phyloP scores from a whole-genome alignment of 53 echinoderm and acorn worm species.

The Apostichopus leukothele region DNA sequence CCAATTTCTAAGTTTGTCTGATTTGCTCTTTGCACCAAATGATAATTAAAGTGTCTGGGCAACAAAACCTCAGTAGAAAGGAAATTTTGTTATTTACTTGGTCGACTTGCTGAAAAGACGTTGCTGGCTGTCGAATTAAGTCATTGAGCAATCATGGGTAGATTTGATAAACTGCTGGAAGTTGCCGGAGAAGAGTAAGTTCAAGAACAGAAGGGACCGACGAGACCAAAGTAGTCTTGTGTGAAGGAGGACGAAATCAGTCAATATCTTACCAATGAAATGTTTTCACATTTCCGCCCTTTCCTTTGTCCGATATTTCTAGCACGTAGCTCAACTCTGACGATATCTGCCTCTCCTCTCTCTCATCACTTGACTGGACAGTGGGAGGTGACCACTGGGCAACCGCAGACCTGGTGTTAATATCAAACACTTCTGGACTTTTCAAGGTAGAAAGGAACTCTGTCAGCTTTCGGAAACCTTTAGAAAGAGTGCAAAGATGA shows the following conservation, averaged over 20 bases:
- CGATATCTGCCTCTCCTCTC: constrained; percentile 63
- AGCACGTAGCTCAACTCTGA: constrained; percentile 73
- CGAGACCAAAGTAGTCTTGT: neutral
- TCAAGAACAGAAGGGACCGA: too few relatives aligned
- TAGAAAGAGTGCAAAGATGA: constrained; percentile 1
- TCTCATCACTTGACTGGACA: constrained; percentile 61
- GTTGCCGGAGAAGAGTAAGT: too few relatives aligned
- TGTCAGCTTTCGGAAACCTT: constrained; percentile 78
- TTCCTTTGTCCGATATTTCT: constrained; percentile 74
- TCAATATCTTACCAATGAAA: constrained; percentile 70
- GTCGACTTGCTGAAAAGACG: too few relatives aligned
- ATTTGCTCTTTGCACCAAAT: too few relatives aligned
- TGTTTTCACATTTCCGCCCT: constrained; percentile 64
- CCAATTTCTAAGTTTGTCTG: too few relatives aligned
- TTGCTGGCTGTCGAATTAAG: too few relatives aligned
- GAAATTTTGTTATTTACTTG: too few relatives aligned
- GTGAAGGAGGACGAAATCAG: neutral
- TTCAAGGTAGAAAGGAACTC: constrained; percentile 90
- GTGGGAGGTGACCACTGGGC: constrained; percentile 82
- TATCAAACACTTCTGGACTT: constrained; percentile 74
- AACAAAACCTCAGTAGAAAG: too few relatives aligned
- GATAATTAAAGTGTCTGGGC: too few relatives aligned
- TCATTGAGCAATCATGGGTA: too few relatives aligned
- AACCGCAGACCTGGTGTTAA: constrained; percentile 65
- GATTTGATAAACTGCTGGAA: too few relatives aligned